Base-by-base conservation (phyloP, 2,888 invertebrate species). In the Lepetodrilus schrolli region DNA sequence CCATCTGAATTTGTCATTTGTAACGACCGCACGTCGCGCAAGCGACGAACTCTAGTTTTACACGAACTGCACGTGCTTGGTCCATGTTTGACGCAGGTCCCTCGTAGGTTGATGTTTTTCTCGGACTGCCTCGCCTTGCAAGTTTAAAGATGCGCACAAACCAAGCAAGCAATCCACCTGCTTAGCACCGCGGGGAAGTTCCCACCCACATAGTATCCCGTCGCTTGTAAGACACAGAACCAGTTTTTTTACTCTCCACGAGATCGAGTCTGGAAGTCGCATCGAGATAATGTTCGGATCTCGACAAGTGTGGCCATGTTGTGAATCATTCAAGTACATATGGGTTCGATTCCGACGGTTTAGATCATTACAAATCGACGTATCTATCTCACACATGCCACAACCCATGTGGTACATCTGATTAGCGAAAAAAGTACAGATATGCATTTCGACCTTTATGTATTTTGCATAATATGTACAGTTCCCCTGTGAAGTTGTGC, bases 1-100 rank as follows among this genome's bases (percentile, higher is more conserved):
- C 58, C 58, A 58, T 26, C 23, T 58, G 58, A 58, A 30, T 58
- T 58, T 58, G 58, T 58, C 58, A 58, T 58, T 58, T 58, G 30
- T 34, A 26, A 0, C 17, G 4, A 17, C 26, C 58, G 17, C 26
- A 23, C 26, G 58, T 23, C 17, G 58, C 26, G 30, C 17, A 58
- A 17, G 30, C 17, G 58, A n/a, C 58, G 34, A 58, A 30, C n/a
- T 58, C 17, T 58, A 26, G 58, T 58, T 58, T 10, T 30, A 58
- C 58, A 58, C 58, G 58, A 26, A 13, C 34, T 58, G 58, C 58
- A 58, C 58, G 58, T 58, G 58, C 58, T 58, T 17, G 17, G 8
- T 17, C 17, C 30, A 58, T 58, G 58, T 58, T 58, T 17, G 23
- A 58, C 26, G 17, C 8, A 30, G 26, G 26, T 58, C 30, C 58